Conservation (phyloP, 2,797 vertebrate genomes). For the Liasis olivaceus region DNA sequence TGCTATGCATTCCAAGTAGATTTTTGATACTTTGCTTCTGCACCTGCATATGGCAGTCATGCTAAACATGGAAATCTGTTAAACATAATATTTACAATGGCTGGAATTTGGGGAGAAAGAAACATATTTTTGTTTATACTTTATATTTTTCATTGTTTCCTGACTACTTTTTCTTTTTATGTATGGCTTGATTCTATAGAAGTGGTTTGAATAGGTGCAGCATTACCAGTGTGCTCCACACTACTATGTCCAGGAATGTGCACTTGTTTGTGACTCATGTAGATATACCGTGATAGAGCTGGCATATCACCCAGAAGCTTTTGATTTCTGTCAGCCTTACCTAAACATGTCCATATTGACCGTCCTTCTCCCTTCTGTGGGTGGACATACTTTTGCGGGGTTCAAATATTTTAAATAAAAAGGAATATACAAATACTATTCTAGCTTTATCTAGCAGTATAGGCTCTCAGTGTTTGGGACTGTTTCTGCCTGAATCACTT, state of each 20-base stretch:
- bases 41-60: slow-evolving; percentile 28
- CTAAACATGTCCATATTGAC: not conserved
- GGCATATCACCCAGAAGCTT: not conserved
- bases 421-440: not conserved
- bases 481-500: slow-evolving; percentile 18
- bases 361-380: not conserved
- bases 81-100: slow-evolving; percentile 9
- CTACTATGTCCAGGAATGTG: not conserved
- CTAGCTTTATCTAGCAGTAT: not conserved
- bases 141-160: not conserved
- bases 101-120: slow-evolving; percentile 38
- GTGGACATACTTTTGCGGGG: not conserved
- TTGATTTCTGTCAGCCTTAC: not conserved
- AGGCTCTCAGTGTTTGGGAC: slow-evolving; percentile 36
- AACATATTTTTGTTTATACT: slow-evolving; percentile 30
- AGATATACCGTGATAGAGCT: not conserved
- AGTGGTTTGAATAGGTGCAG: not conserved
- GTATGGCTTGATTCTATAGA: not conserved
- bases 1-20: slow-evolving; percentile 5
- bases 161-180: slow-evolving; percentile 13
- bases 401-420: not conserved
- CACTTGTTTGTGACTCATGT: not conserved
- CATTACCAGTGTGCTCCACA: not conserved
- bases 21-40: slow-evolving; percentile 27
- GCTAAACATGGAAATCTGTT: slow-evolving; percentile 22